Percentiles rank a stretch among this genome's conserved stretches.
phyloP scores from a whole-genome alignment of 2,113 vertebrate species.

The Tachuris rubrigastra region DNA sequence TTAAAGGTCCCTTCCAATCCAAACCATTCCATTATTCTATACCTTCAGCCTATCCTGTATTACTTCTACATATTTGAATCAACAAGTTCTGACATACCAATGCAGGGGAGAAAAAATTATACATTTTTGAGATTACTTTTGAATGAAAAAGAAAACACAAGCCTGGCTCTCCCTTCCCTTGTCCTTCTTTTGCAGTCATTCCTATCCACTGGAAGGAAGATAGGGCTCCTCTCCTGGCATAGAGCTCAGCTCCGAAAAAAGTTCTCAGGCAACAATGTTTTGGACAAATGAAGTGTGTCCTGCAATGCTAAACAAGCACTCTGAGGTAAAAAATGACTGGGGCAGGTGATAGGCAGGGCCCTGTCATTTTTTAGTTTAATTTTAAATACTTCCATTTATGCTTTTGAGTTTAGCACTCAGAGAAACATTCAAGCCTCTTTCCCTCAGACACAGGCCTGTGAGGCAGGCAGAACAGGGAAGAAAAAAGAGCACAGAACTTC shows the following conservation, averaged over 20 bases:
- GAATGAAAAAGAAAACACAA: not conserved
- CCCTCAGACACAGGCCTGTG: not conserved
- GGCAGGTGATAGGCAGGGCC: not conserved
- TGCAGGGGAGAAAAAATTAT: accelerated
- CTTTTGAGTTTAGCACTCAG: not conserved
- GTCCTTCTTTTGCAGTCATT: not conserved
- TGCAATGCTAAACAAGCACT: not conserved
- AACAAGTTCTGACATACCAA: not conserved
- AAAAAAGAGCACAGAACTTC: not conserved
- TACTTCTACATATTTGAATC: not conserved
- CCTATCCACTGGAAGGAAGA: not conserved
- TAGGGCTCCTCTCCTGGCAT: not conserved
- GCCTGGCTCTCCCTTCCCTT: not conserved
- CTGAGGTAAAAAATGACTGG: not conserved
- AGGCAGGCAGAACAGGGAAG: not conserved
- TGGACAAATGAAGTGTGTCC: not conserved
- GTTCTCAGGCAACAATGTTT: not conserved
- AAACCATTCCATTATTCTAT: not conserved
- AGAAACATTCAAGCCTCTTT: not conserved
- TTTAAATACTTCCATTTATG: not conserved
- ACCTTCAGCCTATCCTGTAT: not conserved
- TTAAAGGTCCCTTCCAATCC: not conserved
- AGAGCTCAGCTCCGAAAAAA: not conserved
- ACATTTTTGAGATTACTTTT: not conserved
- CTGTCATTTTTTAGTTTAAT: not conserved